Evolutionary conservation across 1,140 invertebrate genomes (phyloP).

Genomic region (Cherax quadricarinatus): DNA sequence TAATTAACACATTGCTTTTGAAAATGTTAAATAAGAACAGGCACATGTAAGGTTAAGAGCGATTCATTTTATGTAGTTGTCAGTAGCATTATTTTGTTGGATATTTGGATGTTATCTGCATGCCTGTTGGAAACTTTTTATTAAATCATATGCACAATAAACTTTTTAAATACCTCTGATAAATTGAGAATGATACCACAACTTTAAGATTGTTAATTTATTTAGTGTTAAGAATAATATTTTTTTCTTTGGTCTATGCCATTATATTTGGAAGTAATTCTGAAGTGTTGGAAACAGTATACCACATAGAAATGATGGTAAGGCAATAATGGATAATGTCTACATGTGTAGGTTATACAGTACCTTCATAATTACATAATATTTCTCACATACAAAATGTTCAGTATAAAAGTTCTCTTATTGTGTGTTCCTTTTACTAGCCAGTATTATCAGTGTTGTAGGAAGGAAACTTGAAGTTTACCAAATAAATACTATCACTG

Average conservation of each 20-base stretch:
- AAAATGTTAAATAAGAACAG: not conserved
- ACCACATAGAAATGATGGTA: not conserved
- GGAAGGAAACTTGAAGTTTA: too few relatives aligned
- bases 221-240: too few relatives aligned
- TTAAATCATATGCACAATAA: conserved; percentile 57
- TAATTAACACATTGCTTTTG: not conserved
- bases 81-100: conserved; percentile 4
- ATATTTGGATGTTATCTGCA: conserved; percentile 32
- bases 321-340: not conserved
- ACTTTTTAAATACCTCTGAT: conserved; percentile 18
- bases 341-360: not conserved
- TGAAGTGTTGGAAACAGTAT: too few relatives aligned
- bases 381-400: not conserved
- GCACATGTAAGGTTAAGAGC: not conserved
- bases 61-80: conserved; percentile 17
- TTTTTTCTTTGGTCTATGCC: not conserved
- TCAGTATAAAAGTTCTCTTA: too few relatives aligned
- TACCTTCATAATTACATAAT: not conserved
- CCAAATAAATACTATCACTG: too few relatives aligned
- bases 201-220: too few relatives aligned
- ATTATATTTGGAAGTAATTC: not conserved
- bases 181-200: not conserved
- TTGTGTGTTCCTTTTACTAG: too few relatives aligned
- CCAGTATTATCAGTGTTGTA: too few relatives aligned
- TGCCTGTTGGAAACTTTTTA: conserved; percentile 43